Conservation (phyloP, 2,888 invertebrate species). For the Galerucella pusilla region DNA sequence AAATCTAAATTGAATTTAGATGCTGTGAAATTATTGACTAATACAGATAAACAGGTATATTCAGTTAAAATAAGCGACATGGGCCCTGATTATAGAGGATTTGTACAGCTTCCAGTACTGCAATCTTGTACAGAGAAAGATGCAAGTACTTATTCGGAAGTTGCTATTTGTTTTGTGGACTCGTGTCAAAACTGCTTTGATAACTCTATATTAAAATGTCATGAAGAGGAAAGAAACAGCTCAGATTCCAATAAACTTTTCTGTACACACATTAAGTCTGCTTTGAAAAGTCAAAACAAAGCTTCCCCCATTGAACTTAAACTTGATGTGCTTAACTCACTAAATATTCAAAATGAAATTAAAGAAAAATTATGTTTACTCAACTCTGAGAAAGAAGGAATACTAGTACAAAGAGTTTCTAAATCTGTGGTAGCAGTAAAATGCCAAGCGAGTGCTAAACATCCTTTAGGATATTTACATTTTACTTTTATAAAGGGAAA, state of each 20-base stretch:
- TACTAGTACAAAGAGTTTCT: constrained; percentile 77
- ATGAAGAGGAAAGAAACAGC: constrained; percentile 59
- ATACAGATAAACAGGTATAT: constrained; percentile 71
- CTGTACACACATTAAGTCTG: constrained; percentile 74
- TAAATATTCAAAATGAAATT: constrained; percentile 69
- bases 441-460: constrained; percentile 73
- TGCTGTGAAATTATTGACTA: constrained; percentile 74
- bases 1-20: constrained; percentile 71
- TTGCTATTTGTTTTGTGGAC: constrained; percentile 70
- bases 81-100: constrained; percentile 77
- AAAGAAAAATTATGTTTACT: constrained; percentile 72
- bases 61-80: constrained; percentile 77
- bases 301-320: constrained; percentile 72
- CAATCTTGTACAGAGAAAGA: constrained; percentile 55
- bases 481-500: constrained; percentile 71
- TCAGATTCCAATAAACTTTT: constrained; percentile 42
- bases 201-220: constrained; percentile 69
- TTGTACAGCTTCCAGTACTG: constrained; percentile 72
- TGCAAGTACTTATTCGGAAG: constrained; percentile 53
- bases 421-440: constrained; percentile 78
- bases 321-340: constrained; percentile 70
- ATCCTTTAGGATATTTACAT: constrained; percentile 78
- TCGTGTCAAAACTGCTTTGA: constrained; percentile 69
- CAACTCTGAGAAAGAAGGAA: constrained; percentile 71
- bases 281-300: constrained; percentile 71